Evolutionary conservation across 2,888 invertebrate species (phyloP), one percentile per base, ranked within the genome.

Genomic region (Geophilus truncorum): DNA sequence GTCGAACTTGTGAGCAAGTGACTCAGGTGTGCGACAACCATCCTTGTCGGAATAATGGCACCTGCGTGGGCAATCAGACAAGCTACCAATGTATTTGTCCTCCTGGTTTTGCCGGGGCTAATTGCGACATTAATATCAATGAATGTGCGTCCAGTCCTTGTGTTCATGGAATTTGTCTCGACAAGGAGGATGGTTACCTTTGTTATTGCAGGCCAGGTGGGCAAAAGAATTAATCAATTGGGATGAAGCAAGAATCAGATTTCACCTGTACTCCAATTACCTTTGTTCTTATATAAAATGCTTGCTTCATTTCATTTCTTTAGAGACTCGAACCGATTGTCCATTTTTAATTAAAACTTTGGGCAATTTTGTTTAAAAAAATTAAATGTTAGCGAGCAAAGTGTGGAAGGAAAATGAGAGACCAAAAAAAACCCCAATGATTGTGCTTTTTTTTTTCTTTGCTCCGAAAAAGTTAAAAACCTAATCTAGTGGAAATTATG

Each of bases 201-300:
- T 86, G 86, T 80, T 85, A 83, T 81, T 86, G 86, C 82, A 81
- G 84, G 6, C 86, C 86, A 81, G 86, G 86, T 86, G 81, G 84
- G 84, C 6, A 34, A 25, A n/a, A 32, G 18, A 70, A 23, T 70
- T 70, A 70, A 70, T 70, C 70, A 70, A 70, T 70, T 28, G 70
- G 28, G 70, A 70, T 51, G 51, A 18, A 3, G 18, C 5, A 18
- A 18, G 70, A 62, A 23, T 70, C 70, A 25, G 28, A 70, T 70
- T 70, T 70, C 25, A 28, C 25, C 70, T 70, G 12, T 1, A 28
- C 70, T 70, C 70, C 70, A 70, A 70, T 70, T 70, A 70, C 70
- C 51, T 51, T 51, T 51, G 5, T 51, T 51, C 51, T n/a, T 18
- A 21, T 51, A 51, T 18, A 15, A 5, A 18, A 5, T 40, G n/a